Evolutionary conservation across 1,140 invertebrate species (phyloP).

Genomic region (Calephelis nemesis): DNA sequence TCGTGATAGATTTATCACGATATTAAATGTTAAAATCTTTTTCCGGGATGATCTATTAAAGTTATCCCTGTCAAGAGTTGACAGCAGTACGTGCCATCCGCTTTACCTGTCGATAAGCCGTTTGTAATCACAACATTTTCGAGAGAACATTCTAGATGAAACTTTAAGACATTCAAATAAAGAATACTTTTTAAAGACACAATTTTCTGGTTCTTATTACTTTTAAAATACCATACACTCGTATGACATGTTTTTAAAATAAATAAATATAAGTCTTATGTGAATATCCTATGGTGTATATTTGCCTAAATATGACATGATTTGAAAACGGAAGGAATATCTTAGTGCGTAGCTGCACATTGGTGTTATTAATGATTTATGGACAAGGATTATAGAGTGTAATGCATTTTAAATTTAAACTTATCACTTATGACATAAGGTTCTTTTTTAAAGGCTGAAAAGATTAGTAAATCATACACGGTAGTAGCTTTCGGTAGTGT

Average conservation of each 20-base stretch:
- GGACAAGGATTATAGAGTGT: conserved; percentile 62
- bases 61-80: conserved; percentile 71
- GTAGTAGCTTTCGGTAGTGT: conserved; percentile 72
- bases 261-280: conserved; percentile 31
- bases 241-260: background rate
- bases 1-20: conserved; percentile 1
- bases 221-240: conserved; percentile 33
- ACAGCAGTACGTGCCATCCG: conserved; percentile 64
- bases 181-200: conserved; percentile 31
- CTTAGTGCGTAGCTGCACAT: conserved; percentile 74
- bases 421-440: conserved; percentile 40
- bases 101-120: conserved; percentile 54
- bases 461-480: conserved; percentile 61
- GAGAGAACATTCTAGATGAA: conserved; percentile 29
- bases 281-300: conserved; percentile 29
- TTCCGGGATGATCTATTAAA: conserved; percentile 66
- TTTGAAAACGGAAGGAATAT: conserved; percentile 71
- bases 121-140: conserved; percentile 33
- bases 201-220: conserved; percentile 40
- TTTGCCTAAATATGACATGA: conserved; percentile 39
- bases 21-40: conserved; percentile 36
- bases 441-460: conserved; percentile 37
- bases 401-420: conserved; percentile 37
- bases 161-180: conserved; percentile 26
- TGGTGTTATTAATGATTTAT: conserved; percentile 79